Percentiles rank a stretch among this genome's conserved stretches.
Conservation (phyloP, 2,113 vertebrate species). For the Rhadina sibilatrix region DNA sequence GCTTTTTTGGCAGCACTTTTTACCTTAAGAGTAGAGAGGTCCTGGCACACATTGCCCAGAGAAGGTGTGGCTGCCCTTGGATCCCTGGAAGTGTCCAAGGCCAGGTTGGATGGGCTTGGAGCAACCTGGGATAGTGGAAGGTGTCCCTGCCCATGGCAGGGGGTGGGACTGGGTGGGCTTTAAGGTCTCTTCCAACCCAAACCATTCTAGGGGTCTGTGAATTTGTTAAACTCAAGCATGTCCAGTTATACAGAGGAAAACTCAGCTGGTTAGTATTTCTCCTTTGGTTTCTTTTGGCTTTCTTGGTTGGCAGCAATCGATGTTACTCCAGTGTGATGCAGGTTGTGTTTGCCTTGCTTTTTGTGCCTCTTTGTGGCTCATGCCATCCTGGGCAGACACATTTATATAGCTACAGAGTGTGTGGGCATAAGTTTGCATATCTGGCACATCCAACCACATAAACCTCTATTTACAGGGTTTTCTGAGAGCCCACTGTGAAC, state of each 20-base stretch:
- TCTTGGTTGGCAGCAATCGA: neutral
- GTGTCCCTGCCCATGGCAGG: neutral
- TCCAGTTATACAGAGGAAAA: neutral
- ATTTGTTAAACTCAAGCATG: neutral
- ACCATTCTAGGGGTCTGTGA: neutral
- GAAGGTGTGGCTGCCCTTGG: neutral
- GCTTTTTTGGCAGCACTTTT: neutral
- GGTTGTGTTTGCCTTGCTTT: neutral
- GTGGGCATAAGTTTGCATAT: no score
- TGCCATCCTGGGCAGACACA: neutral
- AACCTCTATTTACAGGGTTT: neutral
- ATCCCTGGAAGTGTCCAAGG: neutral
- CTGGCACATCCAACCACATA: neutral
- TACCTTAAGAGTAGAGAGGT: neutral
- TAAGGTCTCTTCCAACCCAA: neutral
- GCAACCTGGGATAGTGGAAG: rapidly evolving
- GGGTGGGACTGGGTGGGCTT: rapidly evolving
- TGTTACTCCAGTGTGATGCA: neutral
- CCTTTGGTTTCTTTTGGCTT: neutral
- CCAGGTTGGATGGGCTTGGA: rapidly evolving
- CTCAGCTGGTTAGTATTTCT: neutral
- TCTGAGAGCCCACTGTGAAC: neutral
- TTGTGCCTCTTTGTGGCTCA: neutral
- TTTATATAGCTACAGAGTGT: neutral
- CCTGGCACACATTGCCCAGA: neutral